These are phyloP conservation scores for Drosophila trapezifrons DNA, from an alignment of 1,140 invertebrate genomes.

Conservation along the genomic window DNA sequence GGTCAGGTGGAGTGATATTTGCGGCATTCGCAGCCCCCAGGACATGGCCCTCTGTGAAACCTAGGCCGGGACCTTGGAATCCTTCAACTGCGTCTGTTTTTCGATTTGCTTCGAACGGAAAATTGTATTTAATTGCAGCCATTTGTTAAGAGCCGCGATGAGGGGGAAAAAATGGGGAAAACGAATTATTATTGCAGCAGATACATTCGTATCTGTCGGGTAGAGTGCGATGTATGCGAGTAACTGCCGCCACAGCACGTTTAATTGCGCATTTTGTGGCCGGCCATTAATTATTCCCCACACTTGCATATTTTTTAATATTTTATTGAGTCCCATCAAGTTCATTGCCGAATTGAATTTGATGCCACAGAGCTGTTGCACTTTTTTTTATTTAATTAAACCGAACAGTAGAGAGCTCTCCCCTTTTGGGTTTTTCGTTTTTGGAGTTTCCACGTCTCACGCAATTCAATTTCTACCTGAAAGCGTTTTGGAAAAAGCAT, in stretches of 20 bases:
- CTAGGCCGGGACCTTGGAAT: too few relatives aligned
- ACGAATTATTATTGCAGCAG: slow-evolving; percentile 21
- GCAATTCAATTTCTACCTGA: slow-evolving; percentile 39
- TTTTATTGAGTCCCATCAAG: slow-evolving; percentile 26
- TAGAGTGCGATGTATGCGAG: slow-evolving; percentile 4
- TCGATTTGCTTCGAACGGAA: neutral
- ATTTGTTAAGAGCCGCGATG: slow-evolving; percentile 30
- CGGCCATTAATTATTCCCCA: slow-evolving; percentile 30
- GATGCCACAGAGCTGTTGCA: neutral
- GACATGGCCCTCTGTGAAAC: neutral
- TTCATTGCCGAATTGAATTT: slow-evolving; percentile 17
- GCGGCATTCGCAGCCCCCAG: slow-evolving; percentile 7
- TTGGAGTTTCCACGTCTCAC: slow-evolving; percentile 17
- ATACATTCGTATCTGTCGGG: slow-evolving; percentile 8
- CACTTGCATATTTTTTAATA: slow-evolving; percentile 1
- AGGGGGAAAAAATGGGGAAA: slow-evolving; percentile 2
- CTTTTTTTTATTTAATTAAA: slow-evolving; percentile 31
- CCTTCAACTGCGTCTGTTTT: neutral
- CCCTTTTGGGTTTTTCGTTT: neutral
- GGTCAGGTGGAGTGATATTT: neutral
- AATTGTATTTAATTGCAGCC: slow-evolving; percentile 32
- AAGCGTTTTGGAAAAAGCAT: slow-evolving; percentile 8
- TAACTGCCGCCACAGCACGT: slow-evolving; percentile 10
- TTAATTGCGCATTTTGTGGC: slow-evolving; percentile 36
- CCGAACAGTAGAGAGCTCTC: neutral